Base-by-base conservation (phyloP, 2,888 invertebrate genomes). In the Tolmerus cingulatus region DNA sequence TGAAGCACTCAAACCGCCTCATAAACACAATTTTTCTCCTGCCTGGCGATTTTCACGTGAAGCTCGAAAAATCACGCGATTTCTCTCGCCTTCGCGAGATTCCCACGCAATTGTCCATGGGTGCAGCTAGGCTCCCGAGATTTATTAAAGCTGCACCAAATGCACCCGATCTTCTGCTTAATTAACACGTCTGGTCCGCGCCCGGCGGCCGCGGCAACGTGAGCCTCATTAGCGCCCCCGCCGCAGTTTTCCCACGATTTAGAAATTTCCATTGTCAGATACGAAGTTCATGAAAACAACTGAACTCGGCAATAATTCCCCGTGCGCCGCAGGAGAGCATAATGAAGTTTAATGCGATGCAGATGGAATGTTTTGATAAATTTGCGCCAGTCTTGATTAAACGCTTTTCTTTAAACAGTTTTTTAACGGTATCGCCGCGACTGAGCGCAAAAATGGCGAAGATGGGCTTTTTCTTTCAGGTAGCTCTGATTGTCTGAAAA, bases 241-340 rank as follows among this genome's bases (percentile, higher is more conserved):
- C 14, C 40, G 14, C 43, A 16, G 30, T 34, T 46, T 81, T 81
- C 81, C 81, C 81, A 81, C 81, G 81, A 81, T 81, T 81, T 81
- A 81, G 81, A 81, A 81, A 81, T 81, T 81, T 81, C 81, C 81
- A 81, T 81, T 81, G 81, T 81, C 81, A 81, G 81, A 55, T 81
- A 81, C 81, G 81, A 81, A 81, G 81, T 81, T 81, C 81, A 81
- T 51, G 81, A 81, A 51, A 51, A 46, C 43, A 19, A 2, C 81
- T 51, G 51, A 81, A 46, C 81, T 30, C 51, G 19, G 79, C 46
- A 79, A 46, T 27, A 79, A 79, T 81, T 51, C 81, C 66, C 66
- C 78, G 40, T 27, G 81, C 51, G n/a, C 55, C n/a, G 34, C 81
- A 30, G 81, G 81, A 16, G 81, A 16, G 81, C 78, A 55, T 81